Evolutionary conservation across 2,888 invertebrate genomes (phyloP).

Genomic region (Lepeophtheirus nordmannii): DNA sequence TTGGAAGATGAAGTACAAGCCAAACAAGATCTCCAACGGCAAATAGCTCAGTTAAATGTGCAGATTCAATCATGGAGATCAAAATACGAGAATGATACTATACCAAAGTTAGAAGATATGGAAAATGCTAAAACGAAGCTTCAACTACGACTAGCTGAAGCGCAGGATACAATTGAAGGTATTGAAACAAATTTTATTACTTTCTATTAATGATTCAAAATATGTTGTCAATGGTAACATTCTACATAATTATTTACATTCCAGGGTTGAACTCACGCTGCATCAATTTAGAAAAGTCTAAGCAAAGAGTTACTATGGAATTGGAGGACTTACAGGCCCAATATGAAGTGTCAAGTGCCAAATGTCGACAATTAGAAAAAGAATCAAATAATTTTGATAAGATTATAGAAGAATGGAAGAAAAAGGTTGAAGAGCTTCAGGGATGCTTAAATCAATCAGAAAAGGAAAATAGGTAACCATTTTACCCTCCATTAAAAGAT

Average conservation of each 20-base stretch:
- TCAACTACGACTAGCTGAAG: conserved; percentile 33
- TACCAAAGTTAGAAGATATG: conserved; percentile 42
- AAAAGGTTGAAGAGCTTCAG: conserved; percentile 89
- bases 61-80: neutral
- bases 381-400: conserved; percentile 99
- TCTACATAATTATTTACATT: neutral
- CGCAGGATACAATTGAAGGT: conserved; percentile 38
- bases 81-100: conserved; percentile 85
- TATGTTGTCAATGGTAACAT: neutral
- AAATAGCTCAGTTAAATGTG: neutral
- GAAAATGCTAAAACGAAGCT: conserved; percentile 27
- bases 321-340: conserved; percentile 95
- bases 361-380: conserved; percentile 95
- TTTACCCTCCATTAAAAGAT: neutral
- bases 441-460: conserved; percentile 95
- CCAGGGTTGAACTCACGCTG: conserved; percentile 66
- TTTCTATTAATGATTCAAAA: neutral
- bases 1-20: conserved; percentile 2
- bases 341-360: conserved; percentile 88
- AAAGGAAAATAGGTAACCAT: conserved; percentile 71
- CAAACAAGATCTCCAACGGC: neutral
- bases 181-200: neutral
- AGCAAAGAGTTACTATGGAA: conserved; percentile 87
- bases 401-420: conserved; percentile 99
- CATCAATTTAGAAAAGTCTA: conserved; percentile 91